These are phyloP conservation scores for Eubasilissa splendida DNA, from an alignment of 2,888 invertebrate genomes.

Conservation along the genomic window DNA sequence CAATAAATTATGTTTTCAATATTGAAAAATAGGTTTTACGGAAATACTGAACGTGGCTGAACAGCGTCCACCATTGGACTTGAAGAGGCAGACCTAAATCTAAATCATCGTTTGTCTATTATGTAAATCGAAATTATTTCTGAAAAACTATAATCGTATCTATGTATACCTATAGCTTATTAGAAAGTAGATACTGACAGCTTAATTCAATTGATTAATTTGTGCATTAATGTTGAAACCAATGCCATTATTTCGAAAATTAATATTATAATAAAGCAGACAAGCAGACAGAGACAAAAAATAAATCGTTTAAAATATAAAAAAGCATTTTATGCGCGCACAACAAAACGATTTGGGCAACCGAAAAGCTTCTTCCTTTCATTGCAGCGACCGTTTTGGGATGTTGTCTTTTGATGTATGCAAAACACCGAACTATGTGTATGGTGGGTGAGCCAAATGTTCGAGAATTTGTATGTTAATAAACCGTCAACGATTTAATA, in stretches of 20 bases:
- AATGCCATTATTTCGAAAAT: neutral
- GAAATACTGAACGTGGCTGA: too few species aligned
- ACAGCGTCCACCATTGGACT: too few species aligned
- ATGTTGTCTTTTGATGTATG: neutral
- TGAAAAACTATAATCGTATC: too few species aligned
- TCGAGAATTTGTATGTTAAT: conserved; percentile 8
- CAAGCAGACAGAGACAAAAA: neutral
- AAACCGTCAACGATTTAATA: conserved; percentile 23
- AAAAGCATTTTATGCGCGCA: conserved; percentile 8
- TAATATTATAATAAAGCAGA: neutral
- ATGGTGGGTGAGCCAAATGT: conserved; percentile 21
- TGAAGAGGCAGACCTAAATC: too few species aligned
- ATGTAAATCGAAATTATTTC: too few species aligned
- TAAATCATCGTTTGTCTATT: too few species aligned
- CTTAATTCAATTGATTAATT: too few species aligned
- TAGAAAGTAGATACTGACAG: too few species aligned
- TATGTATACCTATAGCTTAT: too few species aligned
- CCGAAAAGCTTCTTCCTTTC: conserved; percentile 7
- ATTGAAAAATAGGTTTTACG: too few species aligned
- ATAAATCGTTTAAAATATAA: neutral
- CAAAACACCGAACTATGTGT: conserved; percentile 10
- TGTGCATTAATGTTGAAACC: too few species aligned
- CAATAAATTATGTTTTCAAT: too few species aligned
- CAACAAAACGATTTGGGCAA: conserved; percentile 14
- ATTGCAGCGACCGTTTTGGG: conserved; percentile 2